Conservation (phyloP, 2,888 invertebrate species). For the Scotopteryx bipunctaria region DNA sequence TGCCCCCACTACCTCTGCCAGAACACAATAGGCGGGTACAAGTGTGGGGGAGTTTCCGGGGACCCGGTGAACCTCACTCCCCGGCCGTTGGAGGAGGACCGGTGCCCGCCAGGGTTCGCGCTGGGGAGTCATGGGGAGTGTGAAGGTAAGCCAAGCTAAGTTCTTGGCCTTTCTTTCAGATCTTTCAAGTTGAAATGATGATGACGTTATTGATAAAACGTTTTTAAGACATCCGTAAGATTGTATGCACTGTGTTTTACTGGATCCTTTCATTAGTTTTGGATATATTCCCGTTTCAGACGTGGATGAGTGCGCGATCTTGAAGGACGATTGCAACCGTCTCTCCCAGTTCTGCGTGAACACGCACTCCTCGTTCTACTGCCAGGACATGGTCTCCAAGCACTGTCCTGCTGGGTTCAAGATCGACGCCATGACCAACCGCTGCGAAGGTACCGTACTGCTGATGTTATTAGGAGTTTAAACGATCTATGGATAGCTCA, state of each 20-base stretch:
- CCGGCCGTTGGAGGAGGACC: conserved; percentile 52
- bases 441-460: conserved; percentile 86
- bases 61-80: conserved; percentile 56
- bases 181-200: no score
- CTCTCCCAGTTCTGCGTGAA: conserved; percentile 88
- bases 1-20: conserved; percentile 69
- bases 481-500: no score
- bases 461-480: no score
- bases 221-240: no score
- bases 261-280: no score
- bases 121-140: conserved; percentile 68
- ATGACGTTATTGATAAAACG: no score
- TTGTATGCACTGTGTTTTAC: no score
- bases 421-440: conserved; percentile 71
- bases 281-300: no score
- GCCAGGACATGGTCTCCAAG: conserved; percentile 84
- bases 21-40: conserved; percentile 77
- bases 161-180: conserved; percentile 63
- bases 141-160: conserved; percentile 60
- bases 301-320: conserved; percentile 87
- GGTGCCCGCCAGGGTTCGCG: conserved; percentile 81
- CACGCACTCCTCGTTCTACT: conserved; percentile 86
- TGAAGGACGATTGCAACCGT: conserved; percentile 85
- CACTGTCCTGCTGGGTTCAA: conserved; percentile 86
- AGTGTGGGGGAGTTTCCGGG: conserved; percentile 68